phyloP scores from a whole-genome alignment of 1,140 invertebrate genomes.

The Panulirus ornatus region DNA sequence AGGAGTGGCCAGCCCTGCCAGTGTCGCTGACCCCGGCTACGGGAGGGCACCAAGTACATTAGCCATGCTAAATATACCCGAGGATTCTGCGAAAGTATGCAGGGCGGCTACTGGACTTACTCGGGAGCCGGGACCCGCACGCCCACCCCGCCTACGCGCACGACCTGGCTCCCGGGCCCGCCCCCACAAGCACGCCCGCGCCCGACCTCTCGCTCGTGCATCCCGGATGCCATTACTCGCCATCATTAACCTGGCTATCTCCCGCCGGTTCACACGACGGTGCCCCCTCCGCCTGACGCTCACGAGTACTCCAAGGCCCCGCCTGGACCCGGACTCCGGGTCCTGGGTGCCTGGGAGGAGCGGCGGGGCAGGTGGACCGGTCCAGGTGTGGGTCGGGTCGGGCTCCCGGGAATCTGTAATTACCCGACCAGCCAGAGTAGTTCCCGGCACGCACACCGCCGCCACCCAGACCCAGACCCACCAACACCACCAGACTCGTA shows the following conservation, averaged over 20 bases:
- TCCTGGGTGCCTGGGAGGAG: not conserved
- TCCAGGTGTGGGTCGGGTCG: conserved; percentile 54
- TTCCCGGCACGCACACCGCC: conserved; percentile 57
- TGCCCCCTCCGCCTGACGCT: not conserved
- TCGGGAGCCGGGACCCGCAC: conserved; percentile 18
- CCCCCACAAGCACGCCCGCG: conserved; percentile 29
- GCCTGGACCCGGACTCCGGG: not conserved
- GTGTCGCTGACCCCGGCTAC: not conserved
- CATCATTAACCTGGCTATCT: conserved; percentile 7
- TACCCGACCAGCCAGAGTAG: conserved; percentile 58
- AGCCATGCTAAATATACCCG: conserved; percentile 18
- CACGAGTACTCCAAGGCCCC: not conserved
- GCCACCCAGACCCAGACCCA: conserved; percentile 11
- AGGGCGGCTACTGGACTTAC: conserved; percentile 42
- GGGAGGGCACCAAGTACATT: not conserved
- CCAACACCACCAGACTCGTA: not conserved
- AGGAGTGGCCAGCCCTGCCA: not conserved
- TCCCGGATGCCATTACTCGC: not conserved
- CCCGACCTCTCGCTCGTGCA: not conserved
- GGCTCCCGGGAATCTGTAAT: conserved; percentile 61
- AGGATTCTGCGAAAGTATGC: conserved; percentile 30
- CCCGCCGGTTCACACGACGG: not conserved
- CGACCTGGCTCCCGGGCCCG: conserved; percentile 49
- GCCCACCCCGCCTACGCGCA: conserved; percentile 47
- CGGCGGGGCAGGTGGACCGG: conserved; percentile 47